phyloP scores from a whole-genome alignment of 1,140 invertebrate genomes.

The Bombus haemorrhoidalis region DNA sequence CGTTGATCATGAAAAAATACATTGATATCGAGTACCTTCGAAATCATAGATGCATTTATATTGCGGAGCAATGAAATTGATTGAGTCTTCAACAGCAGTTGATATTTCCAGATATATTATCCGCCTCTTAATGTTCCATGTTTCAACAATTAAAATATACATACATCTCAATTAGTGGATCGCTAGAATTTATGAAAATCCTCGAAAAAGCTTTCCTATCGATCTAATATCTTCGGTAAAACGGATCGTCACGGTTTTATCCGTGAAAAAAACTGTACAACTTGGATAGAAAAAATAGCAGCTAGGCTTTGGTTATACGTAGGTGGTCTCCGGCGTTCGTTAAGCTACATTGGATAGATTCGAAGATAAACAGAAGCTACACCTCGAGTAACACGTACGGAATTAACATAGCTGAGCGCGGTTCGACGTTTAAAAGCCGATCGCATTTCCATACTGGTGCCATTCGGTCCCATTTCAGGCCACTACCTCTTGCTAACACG shows the following conservation, averaged over 20 bases:
- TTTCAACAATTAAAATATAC: too few relatives aligned
- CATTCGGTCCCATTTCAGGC: slow-evolving; percentile 76
- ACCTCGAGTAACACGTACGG: slow-evolving; percentile 79
- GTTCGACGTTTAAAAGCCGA: slow-evolving; percentile 76
- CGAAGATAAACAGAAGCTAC: slow-evolving; percentile 81
- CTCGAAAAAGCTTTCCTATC: too few relatives aligned
- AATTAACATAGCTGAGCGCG: slow-evolving; percentile 79
- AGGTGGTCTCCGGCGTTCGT: slow-evolving; percentile 77
- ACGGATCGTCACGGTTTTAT: neutral
- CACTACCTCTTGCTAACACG: slow-evolving; percentile 66
- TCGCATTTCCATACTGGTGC: slow-evolving; percentile 80
- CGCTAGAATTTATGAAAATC: too few relatives aligned
- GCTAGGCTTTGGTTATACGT: slow-evolving; percentile 38
- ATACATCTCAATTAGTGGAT: too few relatives aligned
- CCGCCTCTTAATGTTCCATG: too few relatives aligned
- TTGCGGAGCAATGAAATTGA: too few relatives aligned
- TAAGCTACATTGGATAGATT: slow-evolving; percentile 78
- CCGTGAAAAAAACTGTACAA: neutral
- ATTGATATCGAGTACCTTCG: too few relatives aligned
- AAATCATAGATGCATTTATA: too few relatives aligned
- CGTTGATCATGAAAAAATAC: too few relatives aligned
- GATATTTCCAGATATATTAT: too few relatives aligned
- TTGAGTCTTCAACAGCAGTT: too few relatives aligned
- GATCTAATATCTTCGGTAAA: neutral
- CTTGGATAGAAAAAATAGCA: neutral